phyloP scores from a whole-genome alignment of 2,888 invertebrate genomes.

The Acanthopleura granulata region DNA sequence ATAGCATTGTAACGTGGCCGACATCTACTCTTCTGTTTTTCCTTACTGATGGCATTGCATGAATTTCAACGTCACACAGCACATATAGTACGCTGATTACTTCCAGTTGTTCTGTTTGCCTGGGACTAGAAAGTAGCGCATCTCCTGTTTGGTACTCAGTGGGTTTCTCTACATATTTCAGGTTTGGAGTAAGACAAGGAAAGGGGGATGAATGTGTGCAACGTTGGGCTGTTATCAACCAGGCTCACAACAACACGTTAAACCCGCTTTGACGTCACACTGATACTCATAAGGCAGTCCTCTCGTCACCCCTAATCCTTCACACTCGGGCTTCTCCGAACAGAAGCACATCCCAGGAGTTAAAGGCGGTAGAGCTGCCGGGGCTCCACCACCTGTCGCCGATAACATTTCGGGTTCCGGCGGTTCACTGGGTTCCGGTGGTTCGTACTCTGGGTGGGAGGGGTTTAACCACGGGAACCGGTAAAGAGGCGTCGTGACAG shows the following conservation, averaged over 20 bases:
- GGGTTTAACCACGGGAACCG: background rate
- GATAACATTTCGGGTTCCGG: background rate
- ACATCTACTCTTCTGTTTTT: too few relatives aligned
- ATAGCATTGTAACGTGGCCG: too few relatives aligned
- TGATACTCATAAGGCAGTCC: conserved; percentile 12
- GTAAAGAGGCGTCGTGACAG: background rate
- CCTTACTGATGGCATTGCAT: too few relatives aligned
- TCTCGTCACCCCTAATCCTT: background rate
- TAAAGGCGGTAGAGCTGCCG: background rate
- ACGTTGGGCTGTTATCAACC: background rate
- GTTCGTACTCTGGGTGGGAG: background rate
- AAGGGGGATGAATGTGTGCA: too few relatives aligned
- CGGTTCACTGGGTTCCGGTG: background rate
- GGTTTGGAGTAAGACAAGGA: too few relatives aligned
- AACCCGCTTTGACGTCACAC: background rate
- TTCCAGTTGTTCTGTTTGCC: too few relatives aligned
- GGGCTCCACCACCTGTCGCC: background rate
- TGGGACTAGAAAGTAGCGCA: too few relatives aligned
- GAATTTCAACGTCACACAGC: too few relatives aligned
- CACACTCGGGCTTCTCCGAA: conserved; percentile 9
- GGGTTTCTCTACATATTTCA: too few relatives aligned
- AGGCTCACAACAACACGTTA: conserved; percentile 6
- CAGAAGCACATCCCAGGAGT: conserved; percentile 4
- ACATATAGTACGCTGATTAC: too few relatives aligned
- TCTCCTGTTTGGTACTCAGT: too few relatives aligned